Evolutionary conservation across 2,888 invertebrate genomes (phyloP), one percentile per base, ranked within the genome.

Genomic region (Habrosyne pyritoides): DNA sequence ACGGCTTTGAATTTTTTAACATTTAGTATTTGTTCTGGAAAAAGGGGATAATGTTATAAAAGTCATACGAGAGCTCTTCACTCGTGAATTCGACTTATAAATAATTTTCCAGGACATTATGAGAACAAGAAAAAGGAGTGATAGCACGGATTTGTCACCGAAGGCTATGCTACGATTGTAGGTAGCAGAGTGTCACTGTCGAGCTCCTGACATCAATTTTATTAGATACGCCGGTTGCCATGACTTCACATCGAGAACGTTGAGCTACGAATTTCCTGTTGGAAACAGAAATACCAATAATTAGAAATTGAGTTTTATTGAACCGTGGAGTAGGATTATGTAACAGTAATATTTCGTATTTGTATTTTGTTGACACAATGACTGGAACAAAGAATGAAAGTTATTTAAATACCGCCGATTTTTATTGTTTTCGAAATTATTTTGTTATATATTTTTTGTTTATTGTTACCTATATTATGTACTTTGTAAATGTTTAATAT

Each of bases 91-190:
- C 53, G 64, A 59, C 63, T n/a, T n/a, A 65, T 58, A 62, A 65
- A 62, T 62, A 47, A 65, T 61, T 65, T 61, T 59, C 64, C 67
- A 67, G 62, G 65, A 63, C 60, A 62, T 58, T 47, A 57, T 60
- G 56, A 53, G 58, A 53, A 56, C 42, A 58, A 59, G 63, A 63
- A 63, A 64, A 64, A 64, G 60, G 59, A 52, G 22, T 18, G 33
- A 56, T 57, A 60, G 58, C 61, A 51, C 46, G 59, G 55, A 67
- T 67, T 68, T 70, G 62, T 67, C 61, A 63, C 48, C 46, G 59
- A 55, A 24, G 24, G 8, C 48, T 49, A 5, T 4, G 48, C 24
- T 49, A 14, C 48, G 14, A 12, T 26, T 49, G 26, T 14, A 49
- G 18, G 55, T 56, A 58, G 54, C 52, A 49, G 54, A 55, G 53